These are phyloP conservation scores for Drosophila gaucha DNA, from an alignment of 2,888 invertebrate genomes.

Conservation along the genomic window DNA sequence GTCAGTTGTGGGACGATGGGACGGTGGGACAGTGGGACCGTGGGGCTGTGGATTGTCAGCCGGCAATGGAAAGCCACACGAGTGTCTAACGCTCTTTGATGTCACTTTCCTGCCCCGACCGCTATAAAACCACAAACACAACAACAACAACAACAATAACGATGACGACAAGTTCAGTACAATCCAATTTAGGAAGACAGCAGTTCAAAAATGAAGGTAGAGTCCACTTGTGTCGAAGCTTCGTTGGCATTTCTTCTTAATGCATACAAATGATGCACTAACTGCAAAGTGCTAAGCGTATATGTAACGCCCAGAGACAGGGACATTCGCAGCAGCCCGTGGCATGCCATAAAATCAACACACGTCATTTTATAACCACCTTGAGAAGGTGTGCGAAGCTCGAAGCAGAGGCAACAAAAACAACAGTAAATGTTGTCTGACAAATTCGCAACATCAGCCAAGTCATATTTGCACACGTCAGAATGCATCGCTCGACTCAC, in stretches of 20 bases:
- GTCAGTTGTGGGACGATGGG: conserved; percentile 10
- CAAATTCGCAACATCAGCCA: conserved; percentile 49
- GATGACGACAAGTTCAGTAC: conserved; percentile 1
- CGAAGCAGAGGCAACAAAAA: not conserved
- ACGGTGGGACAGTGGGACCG: not conserved
- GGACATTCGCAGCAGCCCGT: conserved; percentile 20
- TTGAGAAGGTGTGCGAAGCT: not conserved
- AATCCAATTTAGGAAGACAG: conserved; percentile 44
- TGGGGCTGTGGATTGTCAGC: conserved; percentile 6
- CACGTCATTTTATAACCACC: conserved; percentile 58
- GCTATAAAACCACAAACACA: conserved; percentile 10
- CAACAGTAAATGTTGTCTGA: conserved; percentile 18
- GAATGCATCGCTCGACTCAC: conserved; percentile 26
- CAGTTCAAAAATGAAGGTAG: conserved; percentile 18
- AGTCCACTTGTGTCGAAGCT: conserved; percentile 14
- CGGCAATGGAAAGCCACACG: conserved; percentile 58
- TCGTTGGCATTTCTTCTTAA: conserved; percentile 55
- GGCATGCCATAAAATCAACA: conserved; percentile 72
- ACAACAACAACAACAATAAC: conserved; percentile 6
- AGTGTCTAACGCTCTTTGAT: conserved; percentile 44
- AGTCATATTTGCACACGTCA: conserved; percentile 58
- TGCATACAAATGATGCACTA: conserved; percentile 76
- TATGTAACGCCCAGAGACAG: conserved; percentile 24
- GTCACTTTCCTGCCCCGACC: conserved; percentile 24
- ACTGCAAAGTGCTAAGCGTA: conserved; percentile 64